A percentile compares a stretch with the other conserved stretches of the same genome.
These are phyloP conservation scores for Thrips palmi DNA, from an alignment of 1,140 invertebrate genomes.

Conservation along the genomic window DNA sequence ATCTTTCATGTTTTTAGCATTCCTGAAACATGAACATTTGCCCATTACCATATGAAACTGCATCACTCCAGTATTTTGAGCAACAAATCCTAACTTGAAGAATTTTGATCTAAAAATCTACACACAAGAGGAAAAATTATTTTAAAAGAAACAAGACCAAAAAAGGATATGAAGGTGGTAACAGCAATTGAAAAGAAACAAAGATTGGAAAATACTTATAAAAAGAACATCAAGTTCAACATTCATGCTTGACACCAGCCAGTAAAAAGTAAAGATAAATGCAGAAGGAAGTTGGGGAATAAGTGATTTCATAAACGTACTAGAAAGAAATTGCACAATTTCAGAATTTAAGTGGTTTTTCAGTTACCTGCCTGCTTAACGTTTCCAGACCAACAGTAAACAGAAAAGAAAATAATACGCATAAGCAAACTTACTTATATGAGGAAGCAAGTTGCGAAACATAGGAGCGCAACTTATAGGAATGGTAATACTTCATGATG, in stretches of 20 bases:
- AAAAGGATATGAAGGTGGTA: no score
- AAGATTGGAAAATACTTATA: no score
- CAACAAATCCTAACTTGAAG: conserved; percentile 2
- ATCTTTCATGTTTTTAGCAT: conserved; percentile 38
- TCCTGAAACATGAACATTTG: conserved; percentile 15
- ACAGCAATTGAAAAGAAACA: no score
- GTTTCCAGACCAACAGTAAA: not conserved
- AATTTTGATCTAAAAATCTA: no score
- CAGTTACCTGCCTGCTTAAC: not conserved
- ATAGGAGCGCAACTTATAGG: conserved; percentile 69
- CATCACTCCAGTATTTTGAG: not conserved
- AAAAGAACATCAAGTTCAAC: not conserved
- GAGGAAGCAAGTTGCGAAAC: conserved; percentile 43
- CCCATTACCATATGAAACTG: no score
- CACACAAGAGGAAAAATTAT: no score
- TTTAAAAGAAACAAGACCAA: no score
- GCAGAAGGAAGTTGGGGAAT: no score
- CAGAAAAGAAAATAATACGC: conserved; percentile 3
- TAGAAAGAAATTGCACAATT: not conserved
- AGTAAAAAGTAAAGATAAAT: no score
- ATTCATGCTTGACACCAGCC: not conserved
- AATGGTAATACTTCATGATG: conserved; percentile 68
- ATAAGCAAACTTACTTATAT: conserved; percentile 42
- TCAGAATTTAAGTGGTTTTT: not conserved
- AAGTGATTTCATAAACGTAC: not conserved